phyloP scores from a whole-genome alignment of 2,888 invertebrate genomes.

The Pandemis cinnamomeana region DNA sequence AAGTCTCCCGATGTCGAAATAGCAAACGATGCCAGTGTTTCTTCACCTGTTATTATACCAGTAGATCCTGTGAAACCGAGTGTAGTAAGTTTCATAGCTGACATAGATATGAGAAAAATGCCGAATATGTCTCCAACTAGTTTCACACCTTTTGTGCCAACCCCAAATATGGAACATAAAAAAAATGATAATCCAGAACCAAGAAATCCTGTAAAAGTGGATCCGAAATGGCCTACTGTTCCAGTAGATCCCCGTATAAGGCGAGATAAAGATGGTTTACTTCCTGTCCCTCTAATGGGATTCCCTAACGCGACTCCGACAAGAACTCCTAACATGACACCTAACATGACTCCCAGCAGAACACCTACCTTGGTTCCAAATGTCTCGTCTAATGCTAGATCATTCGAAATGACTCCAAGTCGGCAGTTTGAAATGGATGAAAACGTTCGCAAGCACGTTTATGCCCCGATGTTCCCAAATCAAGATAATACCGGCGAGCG shows the following conservation, averaged over 20 bases:
- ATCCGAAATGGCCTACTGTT: conserved; percentile 39
- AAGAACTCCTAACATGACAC: conserved; percentile 40
- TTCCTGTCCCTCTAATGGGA: conserved; percentile 9
- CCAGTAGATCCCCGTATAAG: conserved; percentile 64
- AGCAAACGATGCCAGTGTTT: conserved; percentile 50
- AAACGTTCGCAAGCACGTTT: conserved; percentile 64
- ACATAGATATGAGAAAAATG: conserved; percentile 73
- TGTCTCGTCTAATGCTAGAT: conserved; percentile 53
- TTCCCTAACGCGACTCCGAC: conserved; percentile 47
- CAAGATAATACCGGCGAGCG: conserved; percentile 54
- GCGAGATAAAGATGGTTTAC: conserved; percentile 52
- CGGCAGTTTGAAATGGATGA: conserved; percentile 61
- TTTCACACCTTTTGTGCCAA: conserved; percentile 16
- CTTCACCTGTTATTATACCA: conserved; percentile 73
- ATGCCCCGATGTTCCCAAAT: conserved; percentile 62
- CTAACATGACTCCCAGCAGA: conserved; percentile 47
- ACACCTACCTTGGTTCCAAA: conserved; percentile 45
- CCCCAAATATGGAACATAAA: conserved; percentile 20
- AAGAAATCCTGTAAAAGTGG: conserved; percentile 47
- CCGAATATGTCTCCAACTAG: conserved; percentile 48
- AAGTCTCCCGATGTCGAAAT: conserved; percentile 73
- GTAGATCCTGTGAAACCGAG: conserved; percentile 65
- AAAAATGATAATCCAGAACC: conserved; percentile 39
- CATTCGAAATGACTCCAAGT: conserved; percentile 62
- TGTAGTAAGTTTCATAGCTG: conserved; percentile 52